Conservation (phyloP, 2,888 invertebrate genomes). For the Drosophila rellima region DNA sequence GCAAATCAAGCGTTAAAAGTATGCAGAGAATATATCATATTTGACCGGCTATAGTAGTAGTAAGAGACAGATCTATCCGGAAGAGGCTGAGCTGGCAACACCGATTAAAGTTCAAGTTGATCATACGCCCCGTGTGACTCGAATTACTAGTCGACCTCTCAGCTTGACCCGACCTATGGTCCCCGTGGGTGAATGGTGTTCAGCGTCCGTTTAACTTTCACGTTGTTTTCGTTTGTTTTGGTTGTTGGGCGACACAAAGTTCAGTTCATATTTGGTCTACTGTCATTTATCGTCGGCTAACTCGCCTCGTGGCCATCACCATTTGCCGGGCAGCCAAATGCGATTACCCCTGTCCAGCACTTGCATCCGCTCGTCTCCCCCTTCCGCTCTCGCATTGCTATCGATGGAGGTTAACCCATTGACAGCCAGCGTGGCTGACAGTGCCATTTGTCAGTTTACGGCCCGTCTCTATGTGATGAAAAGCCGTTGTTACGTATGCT, state of each 20-base stretch:
- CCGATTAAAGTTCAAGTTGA: conserved; percentile 16
- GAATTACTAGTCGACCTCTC: not conserved
- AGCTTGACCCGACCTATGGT: conserved; percentile 27
- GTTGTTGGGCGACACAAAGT: conserved; percentile 34
- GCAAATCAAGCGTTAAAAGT: not conserved
- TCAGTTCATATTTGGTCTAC: conserved; percentile 53
- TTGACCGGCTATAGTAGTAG: not conserved
- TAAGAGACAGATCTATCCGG: not conserved
- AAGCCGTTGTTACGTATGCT: conserved; percentile 2
- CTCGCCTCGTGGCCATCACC: conserved; percentile 16
- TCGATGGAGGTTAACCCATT: conserved; percentile 48
- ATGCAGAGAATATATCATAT: not conserved
- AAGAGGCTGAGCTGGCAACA: not conserved
- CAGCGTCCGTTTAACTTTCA: conserved; percentile 36
- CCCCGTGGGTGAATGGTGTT: conserved; percentile 29
- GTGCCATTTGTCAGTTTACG: conserved; percentile 26
- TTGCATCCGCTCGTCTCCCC: not conserved
- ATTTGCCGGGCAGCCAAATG: conserved; percentile 39
- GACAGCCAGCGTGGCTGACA: conserved; percentile 33
- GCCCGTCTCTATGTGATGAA: conserved; percentile 10
- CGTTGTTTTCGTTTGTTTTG: conserved; percentile 20
- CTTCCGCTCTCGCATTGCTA: not conserved
- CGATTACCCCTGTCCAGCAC: conserved; percentile 52
- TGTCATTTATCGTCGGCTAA: conserved; percentile 61
- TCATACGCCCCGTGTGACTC: conserved; percentile 16